Evolutionary conservation across 2,888 invertebrate species (phyloP).

Genomic region (Drosophila dives): DNA sequence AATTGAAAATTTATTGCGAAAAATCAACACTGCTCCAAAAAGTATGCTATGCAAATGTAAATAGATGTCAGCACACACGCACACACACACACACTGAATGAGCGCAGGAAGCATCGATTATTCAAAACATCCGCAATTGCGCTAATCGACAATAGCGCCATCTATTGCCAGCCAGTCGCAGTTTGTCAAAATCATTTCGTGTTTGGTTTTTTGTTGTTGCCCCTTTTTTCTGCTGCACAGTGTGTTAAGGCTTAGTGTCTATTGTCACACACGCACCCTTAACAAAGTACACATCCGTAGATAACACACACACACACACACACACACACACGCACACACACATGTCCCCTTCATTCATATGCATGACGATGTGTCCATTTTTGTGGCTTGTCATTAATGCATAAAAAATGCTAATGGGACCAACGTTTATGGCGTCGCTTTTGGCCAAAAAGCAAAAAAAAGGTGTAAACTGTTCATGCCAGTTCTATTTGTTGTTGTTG

Average conservation of each 20-base stretch:
- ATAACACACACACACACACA: slow-evolving; percentile 6
- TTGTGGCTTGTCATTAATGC: slow-evolving; percentile 80
- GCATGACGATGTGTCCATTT: slow-evolving; percentile 79
- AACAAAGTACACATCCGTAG: slow-evolving; percentile 13
- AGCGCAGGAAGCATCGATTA: slow-evolving; percentile 75
- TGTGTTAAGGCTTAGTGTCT: slow-evolving; percentile 70
- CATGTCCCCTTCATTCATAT: slow-evolving; percentile 67
- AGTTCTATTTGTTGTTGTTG: slow-evolving; percentile 35
- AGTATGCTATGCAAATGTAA: slow-evolving; percentile 43
- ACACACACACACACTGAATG: slow-evolving; percentile 15
- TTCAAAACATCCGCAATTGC: slow-evolving; percentile 79
- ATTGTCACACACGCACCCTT: slow-evolving; percentile 60
- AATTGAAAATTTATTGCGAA: slow-evolving; percentile 68
- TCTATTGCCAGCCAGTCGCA: slow-evolving; percentile 65
- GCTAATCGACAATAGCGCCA: slow-evolving; percentile 76
- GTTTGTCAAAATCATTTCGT: slow-evolving; percentile 70
- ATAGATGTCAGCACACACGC: slow-evolving; percentile 23
- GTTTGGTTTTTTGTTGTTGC: slow-evolving; percentile 21
- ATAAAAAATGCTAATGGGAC: slow-evolving; percentile 77
- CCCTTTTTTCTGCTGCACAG: slow-evolving; percentile 45
- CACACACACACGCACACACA: slow-evolving; percentile 17
- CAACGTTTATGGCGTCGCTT: slow-evolving; percentile 71
- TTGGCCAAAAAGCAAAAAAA: slow-evolving; percentile 51
- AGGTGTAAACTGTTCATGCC: slow-evolving; percentile 72
- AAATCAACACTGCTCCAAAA: slow-evolving; percentile 56